Base-by-base conservation (phyloP, 1,140 invertebrate species). In the Bombus picipes region DNA sequence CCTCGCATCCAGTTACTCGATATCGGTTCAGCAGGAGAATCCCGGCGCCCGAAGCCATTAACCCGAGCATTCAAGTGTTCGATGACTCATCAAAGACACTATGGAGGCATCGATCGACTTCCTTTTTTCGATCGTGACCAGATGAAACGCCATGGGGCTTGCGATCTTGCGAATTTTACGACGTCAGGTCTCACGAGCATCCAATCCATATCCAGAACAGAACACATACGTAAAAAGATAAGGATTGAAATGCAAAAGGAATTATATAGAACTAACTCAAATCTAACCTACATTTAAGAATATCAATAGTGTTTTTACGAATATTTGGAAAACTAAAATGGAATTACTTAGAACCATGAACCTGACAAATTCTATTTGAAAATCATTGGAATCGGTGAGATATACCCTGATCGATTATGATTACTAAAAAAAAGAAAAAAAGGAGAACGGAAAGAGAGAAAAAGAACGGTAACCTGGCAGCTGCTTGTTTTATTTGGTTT, bases 81-180 rank as follows among this genome's bases (percentile, higher is more conserved):
- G 32, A 47, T 80, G 62, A 80, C 25, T 80, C 78, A 70, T 68
- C 34, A 22, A 32, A 32, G 62, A 15, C 77, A 10, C n/a, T 13
- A 3, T 2, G 8, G 0, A 57, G 43, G 32, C 3, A 39, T 37
- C 68, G 53, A 65, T 75, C 22, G 0, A 32, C 15, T n/a, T 37
- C 28, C 13, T 53, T 47, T 9, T 57, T 57, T 32, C 12, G 9
- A 12, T 9, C 39, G 32, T n/a, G 34, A n/a, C 73, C n/a, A 34
- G 6, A 32, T 28, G 73, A 47, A 34, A 18, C 41, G 32, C 72
- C 43, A 39, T 13, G 10, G 9, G 28, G 43, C 28, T 12, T 13
- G 62, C 43, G 34, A 22, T 25, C 37, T 77, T 65, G 59, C 70
- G 74, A 88, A 80, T 79, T 83, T 83, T 75, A 41, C 32, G 22